These are phyloP conservation scores for Baronia brevicornis DNA, from an alignment of 2,888 invertebrate genomes.

Conservation along the genomic window DNA sequence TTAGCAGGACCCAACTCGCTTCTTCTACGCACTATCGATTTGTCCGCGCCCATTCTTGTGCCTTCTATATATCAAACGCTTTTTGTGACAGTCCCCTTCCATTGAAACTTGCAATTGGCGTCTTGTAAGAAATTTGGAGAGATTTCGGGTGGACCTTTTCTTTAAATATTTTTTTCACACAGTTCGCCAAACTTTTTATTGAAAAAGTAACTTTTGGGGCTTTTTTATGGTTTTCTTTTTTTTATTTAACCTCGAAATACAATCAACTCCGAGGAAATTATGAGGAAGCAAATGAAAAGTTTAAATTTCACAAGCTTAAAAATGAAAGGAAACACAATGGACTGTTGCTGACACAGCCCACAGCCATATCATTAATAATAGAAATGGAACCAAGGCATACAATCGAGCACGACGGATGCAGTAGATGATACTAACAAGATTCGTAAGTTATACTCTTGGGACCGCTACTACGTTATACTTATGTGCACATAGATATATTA, in stretches of 20 bases:
- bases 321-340: slow-evolving; percentile 19
- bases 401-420: slow-evolving; percentile 31
- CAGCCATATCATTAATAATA: slow-evolving; percentile 36
- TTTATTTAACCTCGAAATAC: slow-evolving; percentile 13
- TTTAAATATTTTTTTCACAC: slow-evolving; percentile 21
- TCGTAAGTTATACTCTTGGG: slow-evolving; percentile 23
- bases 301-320: slow-evolving; percentile 22
- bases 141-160: slow-evolving; percentile 42
- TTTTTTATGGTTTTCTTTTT: slow-evolving; percentile 17
- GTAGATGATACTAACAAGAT: slow-evolving; percentile 41
- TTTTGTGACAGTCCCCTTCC: slow-evolving; percentile 55
- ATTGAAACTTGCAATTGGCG: slow-evolving; percentile 65
- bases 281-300: slow-evolving; percentile 20
- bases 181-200: slow-evolving; percentile 24
- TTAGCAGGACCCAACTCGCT: slow-evolving; percentile 58
- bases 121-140: slow-evolving; percentile 49
- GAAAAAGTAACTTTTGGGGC: slow-evolving; percentile 20
- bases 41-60: slow-evolving; percentile 55
- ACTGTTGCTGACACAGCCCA: slow-evolving; percentile 18
- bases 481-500: neutral
- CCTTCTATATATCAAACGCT: slow-evolving; percentile 54
- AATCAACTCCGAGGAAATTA: slow-evolving; percentile 9
- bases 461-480: neutral
- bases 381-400: slow-evolving; percentile 25
- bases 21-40: slow-evolving; percentile 69